Base-by-base conservation (phyloP, 1,140 invertebrate genomes). In the Bombus difficillimus region DNA sequence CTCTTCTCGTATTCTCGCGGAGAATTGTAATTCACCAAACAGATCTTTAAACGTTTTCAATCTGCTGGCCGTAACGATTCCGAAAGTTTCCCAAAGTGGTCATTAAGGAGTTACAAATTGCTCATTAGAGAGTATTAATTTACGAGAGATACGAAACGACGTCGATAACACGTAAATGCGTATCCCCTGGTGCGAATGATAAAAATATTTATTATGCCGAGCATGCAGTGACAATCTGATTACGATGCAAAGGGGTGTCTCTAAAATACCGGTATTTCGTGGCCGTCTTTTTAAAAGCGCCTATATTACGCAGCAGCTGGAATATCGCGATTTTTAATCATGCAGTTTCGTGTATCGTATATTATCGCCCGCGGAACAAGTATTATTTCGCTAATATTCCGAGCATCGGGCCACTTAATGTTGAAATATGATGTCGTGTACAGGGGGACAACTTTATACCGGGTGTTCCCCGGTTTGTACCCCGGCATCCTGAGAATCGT, bases 251-350 rank as follows among this genome's bases (percentile, higher is more conserved):
- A 57, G 74, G 47, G 64, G 32, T 83, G 64, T 78, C 74, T 57
- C 74, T 69, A 71, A 83, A 78, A 59, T 37, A 76, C 72, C 71
- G 72, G 81, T 75, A 47, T 75, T 57, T 66, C 59, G 53, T 47
- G 81, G 41, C 43, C 59, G 72, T 68, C 25, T n/a, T 76, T 64
- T 85, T 73, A 47, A 80, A 39, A 62, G 32, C 41, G 34, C 64
- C 81, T 83, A 53, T 66, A 76, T 78, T 57, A 77, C 81, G 41
- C 74, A 72, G 83, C 83, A 85, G 84, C 78, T 81, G 84, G 69
- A 85, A 13, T 85, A 81, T 68, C 79, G 84, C 57, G 43, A 74
- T 81, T 81, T 81, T 81, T 81, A 85, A 85, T 81, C 84, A 81
- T 68, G 41, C 66, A 34, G 13, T 28, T 32, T 62, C 66, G 39